phyloP scores from a whole-genome alignment of 1,140 invertebrate genomes.

The Homarus americanus region DNA sequence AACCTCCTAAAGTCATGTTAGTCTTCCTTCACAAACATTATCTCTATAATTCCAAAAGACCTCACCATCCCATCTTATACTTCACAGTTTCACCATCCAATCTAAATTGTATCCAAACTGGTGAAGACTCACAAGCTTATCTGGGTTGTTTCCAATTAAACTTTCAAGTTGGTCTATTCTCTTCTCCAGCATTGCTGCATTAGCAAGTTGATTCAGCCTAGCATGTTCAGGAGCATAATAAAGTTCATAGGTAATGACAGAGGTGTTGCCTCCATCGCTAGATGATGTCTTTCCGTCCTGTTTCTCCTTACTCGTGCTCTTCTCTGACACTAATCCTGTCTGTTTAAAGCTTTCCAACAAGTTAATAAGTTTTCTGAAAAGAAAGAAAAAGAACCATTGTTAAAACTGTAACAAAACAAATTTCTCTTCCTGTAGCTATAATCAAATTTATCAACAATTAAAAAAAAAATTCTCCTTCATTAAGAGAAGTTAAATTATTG shows the following conservation, averaged over 20 bases:
- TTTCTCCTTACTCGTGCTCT: slow-evolving; percentile 15
- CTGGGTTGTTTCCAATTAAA: slow-evolving; percentile 83
- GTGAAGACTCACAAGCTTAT: slow-evolving; percentile 80
- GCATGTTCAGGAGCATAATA: slow-evolving; percentile 82
- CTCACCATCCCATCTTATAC: too few species aligned
- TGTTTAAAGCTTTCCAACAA: slow-evolving; percentile 69
- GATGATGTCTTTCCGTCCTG: slow-evolving; percentile 47
- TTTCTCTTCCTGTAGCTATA: neutral
- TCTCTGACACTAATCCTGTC: slow-evolving; percentile 62
- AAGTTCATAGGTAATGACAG: slow-evolving; percentile 82
- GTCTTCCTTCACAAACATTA: too few species aligned
- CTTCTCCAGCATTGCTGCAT: slow-evolving; percentile 86
- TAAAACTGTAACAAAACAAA: too few species aligned
- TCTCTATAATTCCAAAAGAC: too few species aligned
- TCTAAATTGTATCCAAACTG: too few species aligned
- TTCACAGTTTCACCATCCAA: too few species aligned
- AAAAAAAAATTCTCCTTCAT: neutral
- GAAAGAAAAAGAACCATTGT: slow-evolving; percentile 20
- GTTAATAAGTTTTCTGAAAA: slow-evolving; percentile 77
- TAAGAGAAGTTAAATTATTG: neutral
- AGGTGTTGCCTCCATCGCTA: slow-evolving; percentile 51
- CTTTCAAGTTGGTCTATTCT: slow-evolving; percentile 87
- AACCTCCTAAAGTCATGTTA: too few species aligned
- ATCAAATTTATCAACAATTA: neutral
- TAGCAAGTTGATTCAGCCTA: slow-evolving; percentile 85